Evolutionary conservation across 2,113 vertebrate genomes (phyloP).

Genomic region (Rhea pennata): DNA sequence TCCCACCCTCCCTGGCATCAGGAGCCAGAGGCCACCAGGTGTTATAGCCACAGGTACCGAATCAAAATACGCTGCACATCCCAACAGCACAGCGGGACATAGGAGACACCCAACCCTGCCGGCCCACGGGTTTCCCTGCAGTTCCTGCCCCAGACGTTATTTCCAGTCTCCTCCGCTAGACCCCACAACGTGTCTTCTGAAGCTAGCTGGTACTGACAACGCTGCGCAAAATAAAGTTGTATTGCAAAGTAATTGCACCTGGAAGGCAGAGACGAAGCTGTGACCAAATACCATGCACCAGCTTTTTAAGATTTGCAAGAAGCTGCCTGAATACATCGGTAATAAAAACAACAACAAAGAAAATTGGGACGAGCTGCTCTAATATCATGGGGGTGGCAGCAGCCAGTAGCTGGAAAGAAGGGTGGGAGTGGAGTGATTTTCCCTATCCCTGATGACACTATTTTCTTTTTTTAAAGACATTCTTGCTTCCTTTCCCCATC

Average conservation of each 20-base stretch:
- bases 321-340: neutral
- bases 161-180: neutral
- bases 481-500: neutral
- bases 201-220: neutral
- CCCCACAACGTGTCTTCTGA: neutral
- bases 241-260: slow-evolving; percentile 69
- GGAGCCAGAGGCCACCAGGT: accelerated
- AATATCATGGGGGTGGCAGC: slow-evolving; percentile 20
- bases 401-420: neutral
- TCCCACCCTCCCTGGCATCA: neutral
- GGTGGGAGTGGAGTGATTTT: neutral
- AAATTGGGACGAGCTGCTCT: slow-evolving; percentile 38
- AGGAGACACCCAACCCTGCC: neutral
- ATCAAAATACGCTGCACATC: accelerated
- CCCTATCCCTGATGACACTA: slow-evolving; percentile 1
- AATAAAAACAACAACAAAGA: slow-evolving; percentile 60
- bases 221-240: slow-evolving; percentile 18
- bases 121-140: neutral
- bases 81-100: neutral
- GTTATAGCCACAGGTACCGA: accelerated
- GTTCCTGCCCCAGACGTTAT: accelerated
- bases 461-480: no score
- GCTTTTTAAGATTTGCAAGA: slow-evolving; percentile 51
- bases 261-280: slow-evolving; percentile 46
- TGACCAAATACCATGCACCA: neutral